phyloP scores from a whole-genome alignment of 2,797 vertebrate species.

The Lepilemur septentrionalis region DNA sequence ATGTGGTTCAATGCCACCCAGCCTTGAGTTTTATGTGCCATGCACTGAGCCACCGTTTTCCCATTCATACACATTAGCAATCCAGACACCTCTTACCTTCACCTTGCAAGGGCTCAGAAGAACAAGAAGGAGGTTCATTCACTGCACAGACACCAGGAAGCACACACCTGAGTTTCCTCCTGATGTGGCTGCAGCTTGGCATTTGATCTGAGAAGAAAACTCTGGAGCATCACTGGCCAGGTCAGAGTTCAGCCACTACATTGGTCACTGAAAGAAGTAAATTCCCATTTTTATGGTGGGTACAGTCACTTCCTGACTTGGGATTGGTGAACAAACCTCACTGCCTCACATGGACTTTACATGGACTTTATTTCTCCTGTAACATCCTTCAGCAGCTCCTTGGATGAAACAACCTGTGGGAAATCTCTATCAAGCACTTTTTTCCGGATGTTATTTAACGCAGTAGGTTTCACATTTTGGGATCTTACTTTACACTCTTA shows the following conservation, averaged over 20 bases:
- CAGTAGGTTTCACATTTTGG: neutral
- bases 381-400: rapidly evolving
- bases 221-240: rapidly evolving
- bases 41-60: neutral
- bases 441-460: neutral
- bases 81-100: neutral
- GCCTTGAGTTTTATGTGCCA: neutral
- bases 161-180: neutral
- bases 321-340: too few species aligned
- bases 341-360: too few species aligned
- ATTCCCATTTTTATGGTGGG: neutral
- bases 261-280: neutral
- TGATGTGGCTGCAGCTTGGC: neutral
- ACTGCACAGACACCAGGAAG: neutral
- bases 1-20: rapidly evolving
- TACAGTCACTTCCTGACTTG: neutral
- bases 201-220: neutral
- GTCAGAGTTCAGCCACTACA: neutral
- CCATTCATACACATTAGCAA: neutral
- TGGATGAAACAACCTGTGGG: neutral
- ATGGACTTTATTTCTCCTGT: neutral
- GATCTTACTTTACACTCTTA: neutral
- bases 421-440: neutral
- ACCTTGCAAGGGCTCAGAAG: neutral
- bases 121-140: neutral